phyloP scores from a whole-genome alignment of 2,113 vertebrate species.

The Channa maculata region DNA sequence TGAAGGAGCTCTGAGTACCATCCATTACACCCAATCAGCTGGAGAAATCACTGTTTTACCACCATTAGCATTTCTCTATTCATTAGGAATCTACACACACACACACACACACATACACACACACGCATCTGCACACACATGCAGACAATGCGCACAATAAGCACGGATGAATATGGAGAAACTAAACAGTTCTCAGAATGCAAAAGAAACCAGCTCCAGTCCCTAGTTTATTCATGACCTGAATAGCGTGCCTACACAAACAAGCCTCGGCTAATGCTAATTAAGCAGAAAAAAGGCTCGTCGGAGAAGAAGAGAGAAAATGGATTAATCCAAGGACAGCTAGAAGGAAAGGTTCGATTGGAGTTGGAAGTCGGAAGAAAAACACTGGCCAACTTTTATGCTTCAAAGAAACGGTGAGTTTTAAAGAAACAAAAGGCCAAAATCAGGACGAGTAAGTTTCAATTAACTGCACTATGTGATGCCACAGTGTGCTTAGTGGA shows the following conservation, averaged over 20 bases:
- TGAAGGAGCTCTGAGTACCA: constrained; percentile 75
- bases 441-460: constrained; percentile 17
- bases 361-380: constrained; percentile 27
- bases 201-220: constrained; percentile 73
- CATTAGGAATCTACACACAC: constrained; percentile 57
- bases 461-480: neutral
- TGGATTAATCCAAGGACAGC: constrained; percentile 62
- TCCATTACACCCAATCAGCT: constrained; percentile 78
- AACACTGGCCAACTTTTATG: constrained; percentile 26
- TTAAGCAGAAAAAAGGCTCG: constrained; percentile 72
- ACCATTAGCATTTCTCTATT: constrained; percentile 75
- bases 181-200: constrained; percentile 58
- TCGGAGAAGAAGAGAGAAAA: constrained; percentile 59
- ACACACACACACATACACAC: constrained; percentile 3
- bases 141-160: constrained; percentile 57
- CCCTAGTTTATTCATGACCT: constrained; percentile 81
- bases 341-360: constrained; percentile 54
- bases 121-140: constrained; percentile 7
- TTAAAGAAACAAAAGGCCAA: constrained; percentile 24
- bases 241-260: constrained; percentile 76
- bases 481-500: neutral
- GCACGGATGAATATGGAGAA: constrained; percentile 64
- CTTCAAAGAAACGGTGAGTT: constrained; percentile 10
- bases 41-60: constrained; percentile 78
- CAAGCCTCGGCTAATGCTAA: constrained; percentile 77